Evolutionary conservation across 2,113 vertebrate species (phyloP).

Genomic region (Panthera leo): DNA sequence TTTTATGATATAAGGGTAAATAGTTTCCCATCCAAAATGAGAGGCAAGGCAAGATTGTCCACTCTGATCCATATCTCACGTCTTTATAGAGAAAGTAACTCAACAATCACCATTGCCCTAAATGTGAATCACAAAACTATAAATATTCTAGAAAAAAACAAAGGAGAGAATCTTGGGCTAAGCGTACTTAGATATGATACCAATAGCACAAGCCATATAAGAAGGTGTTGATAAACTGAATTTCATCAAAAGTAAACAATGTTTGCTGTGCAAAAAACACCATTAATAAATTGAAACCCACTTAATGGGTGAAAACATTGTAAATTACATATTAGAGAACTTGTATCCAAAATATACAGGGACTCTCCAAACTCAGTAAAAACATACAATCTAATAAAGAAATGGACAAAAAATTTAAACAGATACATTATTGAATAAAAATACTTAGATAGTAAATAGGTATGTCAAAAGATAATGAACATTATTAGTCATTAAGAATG

Average conservation of each 20-base stretch:
- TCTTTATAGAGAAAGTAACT: not conserved
- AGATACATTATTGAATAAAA: not conserved
- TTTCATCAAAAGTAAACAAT: slow-evolving; percentile 5
- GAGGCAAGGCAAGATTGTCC: not conserved
- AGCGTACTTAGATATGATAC: not conserved
- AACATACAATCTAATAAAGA: not conserved
- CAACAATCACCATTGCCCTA: not conserved
- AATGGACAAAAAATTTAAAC: not conserved
- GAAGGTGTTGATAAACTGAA: not conserved
- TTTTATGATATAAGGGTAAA: not conserved
- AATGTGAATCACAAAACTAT: not conserved
- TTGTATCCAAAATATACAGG: not conserved
- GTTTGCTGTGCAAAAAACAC: not conserved
- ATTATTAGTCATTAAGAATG: not conserved
- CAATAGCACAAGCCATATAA: not conserved
- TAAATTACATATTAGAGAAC: not conserved
- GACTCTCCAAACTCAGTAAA: not conserved
- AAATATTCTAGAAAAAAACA: not conserved
- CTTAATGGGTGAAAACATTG: not conserved
- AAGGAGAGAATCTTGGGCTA: not conserved
- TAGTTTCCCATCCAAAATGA: not conserved
- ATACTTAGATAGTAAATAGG: not conserved
- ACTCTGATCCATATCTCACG: not conserved
- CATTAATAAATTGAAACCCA: not conserved
- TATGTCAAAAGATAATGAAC: not conserved